Evolutionary conservation across 2,888 invertebrate species (phyloP).

Genomic region (Dynastes grantii): DNA sequence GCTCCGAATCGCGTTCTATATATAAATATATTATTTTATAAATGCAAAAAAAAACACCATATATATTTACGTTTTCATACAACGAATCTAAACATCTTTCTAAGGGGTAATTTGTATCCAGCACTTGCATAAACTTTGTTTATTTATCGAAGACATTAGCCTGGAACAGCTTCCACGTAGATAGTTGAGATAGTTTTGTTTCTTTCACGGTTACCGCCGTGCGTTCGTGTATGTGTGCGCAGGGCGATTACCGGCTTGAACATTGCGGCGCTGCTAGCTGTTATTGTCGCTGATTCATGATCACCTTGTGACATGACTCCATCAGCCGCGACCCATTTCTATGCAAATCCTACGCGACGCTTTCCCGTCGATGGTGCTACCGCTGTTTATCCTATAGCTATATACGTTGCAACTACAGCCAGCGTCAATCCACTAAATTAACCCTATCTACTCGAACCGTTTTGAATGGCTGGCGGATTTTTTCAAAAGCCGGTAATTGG

Average conservation of each 20-base stretch:
- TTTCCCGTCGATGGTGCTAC: constrained; percentile 52
- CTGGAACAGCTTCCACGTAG: constrained; percentile 23
- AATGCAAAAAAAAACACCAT: neutral
- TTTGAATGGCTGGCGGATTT: constrained; percentile 47
- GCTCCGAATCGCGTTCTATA: too few relatives aligned
- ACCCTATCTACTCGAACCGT: constrained; percentile 59
- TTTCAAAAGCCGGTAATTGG: constrained; percentile 51
- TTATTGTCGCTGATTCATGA: constrained; percentile 68
- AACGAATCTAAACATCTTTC: neutral
- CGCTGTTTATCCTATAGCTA: constrained; percentile 60
- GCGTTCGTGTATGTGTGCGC: constrained; percentile 15
- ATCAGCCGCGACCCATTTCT: constrained; percentile 69
- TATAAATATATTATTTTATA: too few relatives aligned
- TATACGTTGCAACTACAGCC: constrained; percentile 58
- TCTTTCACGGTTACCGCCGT: constrained; percentile 42
- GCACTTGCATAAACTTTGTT: constrained; percentile 24
- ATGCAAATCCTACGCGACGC: constrained; percentile 65
- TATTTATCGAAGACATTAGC: constrained; percentile 37
- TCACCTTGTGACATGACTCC: constrained; percentile 70
- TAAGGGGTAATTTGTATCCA: neutral
- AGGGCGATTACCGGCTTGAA: constrained; percentile 46
- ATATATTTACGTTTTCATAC: neutral
- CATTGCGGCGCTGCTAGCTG: constrained; percentile 53
- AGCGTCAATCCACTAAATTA: constrained; percentile 59
- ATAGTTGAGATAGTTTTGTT: constrained; percentile 40